Conservation (phyloP, 2,888 invertebrate genomes). For the Cyaniris semiargus region DNA sequence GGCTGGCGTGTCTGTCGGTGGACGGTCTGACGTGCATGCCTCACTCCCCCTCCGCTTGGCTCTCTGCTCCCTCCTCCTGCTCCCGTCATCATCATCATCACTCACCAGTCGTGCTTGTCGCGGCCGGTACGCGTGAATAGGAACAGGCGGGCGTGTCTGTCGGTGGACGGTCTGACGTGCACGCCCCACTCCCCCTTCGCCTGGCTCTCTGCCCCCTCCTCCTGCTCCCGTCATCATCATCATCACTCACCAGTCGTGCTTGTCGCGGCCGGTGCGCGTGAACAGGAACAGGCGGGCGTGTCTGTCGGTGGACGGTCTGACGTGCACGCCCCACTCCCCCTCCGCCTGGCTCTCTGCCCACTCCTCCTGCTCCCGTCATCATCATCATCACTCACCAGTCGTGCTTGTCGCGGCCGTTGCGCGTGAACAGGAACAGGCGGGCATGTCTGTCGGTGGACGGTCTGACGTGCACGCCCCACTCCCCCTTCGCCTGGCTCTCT, state of each 20-base stretch:
- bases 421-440: slow-evolving; percentile 73
- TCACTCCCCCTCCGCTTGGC: slow-evolving; percentile 66
- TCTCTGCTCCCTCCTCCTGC: slow-evolving; percentile 50
- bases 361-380: too few species aligned
- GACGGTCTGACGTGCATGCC: slow-evolving; percentile 66
- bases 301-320: slow-evolving; percentile 60
- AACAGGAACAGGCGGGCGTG: slow-evolving; percentile 65
- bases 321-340: slow-evolving; percentile 72
- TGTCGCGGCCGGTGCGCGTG: slow-evolving; percentile 91
- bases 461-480: slow-evolving; percentile 71
- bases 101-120: slow-evolving; percentile 95
- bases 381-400: slow-evolving; percentile 87
- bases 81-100: slow-evolving; percentile 15
- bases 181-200: slow-evolving; percentile 71
- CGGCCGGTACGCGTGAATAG: slow-evolving; percentile 88
- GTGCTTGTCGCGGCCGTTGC: slow-evolving; percentile 94
- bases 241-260: slow-evolving; percentile 90
- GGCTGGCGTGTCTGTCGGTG: slow-evolving; percentile 58
- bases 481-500: slow-evolving; percentile 61
- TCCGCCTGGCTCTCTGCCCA: slow-evolving; percentile 58
- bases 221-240: background rate
- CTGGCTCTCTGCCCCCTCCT: slow-evolving; percentile 53
- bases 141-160: slow-evolving; percentile 61
- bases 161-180: slow-evolving; percentile 61
- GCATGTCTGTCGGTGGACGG: slow-evolving; percentile 62